Percentiles rank a stretch among this genome's conserved stretches.
Conservation (phyloP, 2,888 invertebrate species). For the Oligia latruncula region DNA sequence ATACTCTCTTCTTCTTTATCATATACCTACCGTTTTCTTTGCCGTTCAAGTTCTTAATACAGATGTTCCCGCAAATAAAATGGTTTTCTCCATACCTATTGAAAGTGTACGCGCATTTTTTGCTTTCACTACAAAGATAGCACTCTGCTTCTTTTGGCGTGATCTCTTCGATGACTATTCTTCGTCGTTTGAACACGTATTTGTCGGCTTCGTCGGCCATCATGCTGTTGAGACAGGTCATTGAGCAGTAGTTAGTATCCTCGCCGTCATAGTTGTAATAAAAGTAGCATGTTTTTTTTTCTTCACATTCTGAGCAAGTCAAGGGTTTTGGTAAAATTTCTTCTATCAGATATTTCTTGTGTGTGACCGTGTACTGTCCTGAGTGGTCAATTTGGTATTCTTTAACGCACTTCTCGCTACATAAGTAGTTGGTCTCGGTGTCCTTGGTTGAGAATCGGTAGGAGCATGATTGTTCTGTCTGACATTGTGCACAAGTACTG, state of each 20-base stretch:
- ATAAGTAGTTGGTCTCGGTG: constrained; percentile 80
- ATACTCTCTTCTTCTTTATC: constrained; percentile 73
- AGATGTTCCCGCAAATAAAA: constrained; percentile 90
- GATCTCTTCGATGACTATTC: constrained; percentile 86
- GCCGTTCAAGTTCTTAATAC: constrained; percentile 88
- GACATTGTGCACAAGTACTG: constrained; percentile 87
- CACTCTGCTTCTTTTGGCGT: constrained; percentile 78
- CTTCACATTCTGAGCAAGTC: constrained; percentile 85
- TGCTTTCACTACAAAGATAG: constrained; percentile 87
- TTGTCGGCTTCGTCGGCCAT: constrained; percentile 89
- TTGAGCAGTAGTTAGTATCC: constrained; percentile 89
- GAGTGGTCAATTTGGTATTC: constrained; percentile 82
- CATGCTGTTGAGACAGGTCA: constrained; percentile 88
- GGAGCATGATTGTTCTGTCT: constrained; percentile 74
- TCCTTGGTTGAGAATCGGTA: constrained; percentile 79
- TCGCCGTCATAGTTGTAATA: constrained; percentile 86
- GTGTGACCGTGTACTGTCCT: constrained; percentile 75
- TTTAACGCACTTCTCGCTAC: constrained; percentile 87
- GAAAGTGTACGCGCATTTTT: constrained; percentile 86
- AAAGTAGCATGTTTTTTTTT: constrained; percentile 84
- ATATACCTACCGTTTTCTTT: constrained; percentile 83
- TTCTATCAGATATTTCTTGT: constrained; percentile 83
- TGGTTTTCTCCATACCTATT: constrained; percentile 86
- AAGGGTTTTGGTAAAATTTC: constrained; percentile 79
- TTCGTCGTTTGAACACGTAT: constrained; percentile 88